phyloP scores from a whole-genome alignment of 92 coral and sea anemone species.

The Phymanthus crucifer region DNA sequence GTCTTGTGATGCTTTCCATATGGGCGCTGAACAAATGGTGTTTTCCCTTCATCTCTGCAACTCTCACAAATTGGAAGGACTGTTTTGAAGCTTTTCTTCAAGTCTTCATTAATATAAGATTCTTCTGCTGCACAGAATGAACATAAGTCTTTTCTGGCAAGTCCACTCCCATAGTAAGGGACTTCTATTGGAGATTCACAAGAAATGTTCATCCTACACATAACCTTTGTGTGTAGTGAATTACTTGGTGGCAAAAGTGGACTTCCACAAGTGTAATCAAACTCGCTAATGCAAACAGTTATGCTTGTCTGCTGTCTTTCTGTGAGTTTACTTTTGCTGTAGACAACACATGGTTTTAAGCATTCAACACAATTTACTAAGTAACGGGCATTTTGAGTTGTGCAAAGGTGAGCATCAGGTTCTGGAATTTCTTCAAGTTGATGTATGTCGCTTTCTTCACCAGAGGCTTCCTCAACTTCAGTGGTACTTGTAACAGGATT shows the following conservation, averaged over 20 bases:
- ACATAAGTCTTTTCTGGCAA: slow-evolving; percentile 37
- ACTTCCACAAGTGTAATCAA: slow-evolving; percentile 41
- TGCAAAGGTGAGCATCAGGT: slow-evolving; percentile 5
- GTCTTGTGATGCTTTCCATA: slow-evolving; percentile 32
- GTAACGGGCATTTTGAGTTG: slow-evolving; percentile 47
- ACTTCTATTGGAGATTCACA: slow-evolving; percentile 36
- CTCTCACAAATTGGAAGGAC: slow-evolving; percentile 45
- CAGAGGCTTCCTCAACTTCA: not conserved
- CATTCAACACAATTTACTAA: slow-evolving; percentile 43
- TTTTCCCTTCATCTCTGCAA: slow-evolving; percentile 15
- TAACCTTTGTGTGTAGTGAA: slow-evolving; percentile 23
- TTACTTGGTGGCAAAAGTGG: slow-evolving; percentile 36
- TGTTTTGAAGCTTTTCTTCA: slow-evolving; percentile 43
- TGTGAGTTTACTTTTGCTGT: slow-evolving; percentile 22
- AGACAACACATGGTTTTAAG: slow-evolving; percentile 41
- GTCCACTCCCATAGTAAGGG: slow-evolving; percentile 39
- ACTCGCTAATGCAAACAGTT: slow-evolving; percentile 23
- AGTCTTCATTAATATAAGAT: slow-evolving; percentile 27
- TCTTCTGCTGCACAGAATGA: slow-evolving; percentile 37
- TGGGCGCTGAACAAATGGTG: slow-evolving; percentile 31
- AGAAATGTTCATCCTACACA: slow-evolving; percentile 13
- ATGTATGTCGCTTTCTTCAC: not conserved
- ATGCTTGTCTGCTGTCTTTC: slow-evolving; percentile 35
- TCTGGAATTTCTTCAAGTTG: not conserved
- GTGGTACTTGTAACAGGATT: not conserved